phyloP scores from a whole-genome alignment of 2,797 vertebrate species.

The Eulemur rubriventer region DNA sequence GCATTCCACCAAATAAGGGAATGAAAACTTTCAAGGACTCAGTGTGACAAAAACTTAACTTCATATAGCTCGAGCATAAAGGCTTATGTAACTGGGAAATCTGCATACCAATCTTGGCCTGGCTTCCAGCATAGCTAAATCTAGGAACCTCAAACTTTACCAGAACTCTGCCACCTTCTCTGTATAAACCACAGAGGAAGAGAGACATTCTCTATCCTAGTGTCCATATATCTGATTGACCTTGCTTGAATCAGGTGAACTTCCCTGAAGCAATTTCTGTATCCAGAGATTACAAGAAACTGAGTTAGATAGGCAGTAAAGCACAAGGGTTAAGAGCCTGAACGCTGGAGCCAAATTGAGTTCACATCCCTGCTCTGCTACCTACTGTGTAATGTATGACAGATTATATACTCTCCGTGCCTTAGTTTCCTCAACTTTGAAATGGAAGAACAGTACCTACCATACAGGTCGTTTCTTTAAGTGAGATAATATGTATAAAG shows the following conservation, averaged over 20 bases:
- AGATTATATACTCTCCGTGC: neutral
- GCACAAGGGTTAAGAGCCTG: neutral
- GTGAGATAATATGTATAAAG: neutral
- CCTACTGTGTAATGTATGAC: neutral
- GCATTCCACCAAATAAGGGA: neutral
- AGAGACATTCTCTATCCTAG: neutral
- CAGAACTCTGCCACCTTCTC: neutral
- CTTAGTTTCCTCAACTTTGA: neutral
- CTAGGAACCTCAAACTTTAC: neutral
- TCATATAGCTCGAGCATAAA: neutral
- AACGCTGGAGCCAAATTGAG: neutral
- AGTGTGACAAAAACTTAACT: neutral
- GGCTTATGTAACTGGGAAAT: neutral
- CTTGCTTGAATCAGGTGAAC: neutral
- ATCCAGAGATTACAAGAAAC: neutral
- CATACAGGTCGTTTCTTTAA: neutral
- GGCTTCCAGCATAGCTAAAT: neutral
- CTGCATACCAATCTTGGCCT: neutral
- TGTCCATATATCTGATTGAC: neutral
- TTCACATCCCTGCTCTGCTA: neutral
- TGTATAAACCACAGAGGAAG: neutral
- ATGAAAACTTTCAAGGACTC: neutral
- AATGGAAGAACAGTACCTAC: neutral
- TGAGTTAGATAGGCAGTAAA: neutral
- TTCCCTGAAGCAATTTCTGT: neutral